Base-by-base conservation (phyloP, 2,797 vertebrate genomes). In the Tenualosa thibaudeaui region DNA sequence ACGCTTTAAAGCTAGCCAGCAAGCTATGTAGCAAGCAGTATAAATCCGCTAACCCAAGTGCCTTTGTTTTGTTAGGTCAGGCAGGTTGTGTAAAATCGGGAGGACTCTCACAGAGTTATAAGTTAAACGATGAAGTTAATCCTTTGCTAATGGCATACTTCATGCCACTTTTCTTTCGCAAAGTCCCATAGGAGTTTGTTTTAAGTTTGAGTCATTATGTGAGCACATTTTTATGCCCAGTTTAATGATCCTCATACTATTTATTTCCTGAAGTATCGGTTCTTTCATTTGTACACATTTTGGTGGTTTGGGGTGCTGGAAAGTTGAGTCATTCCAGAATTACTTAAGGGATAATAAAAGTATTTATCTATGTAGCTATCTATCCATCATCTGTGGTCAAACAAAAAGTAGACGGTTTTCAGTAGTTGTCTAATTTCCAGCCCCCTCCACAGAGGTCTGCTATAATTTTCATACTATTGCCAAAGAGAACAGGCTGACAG, bases 1-100 rank as follows among this genome's bases (percentile, higher is more conserved):
- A 78, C 71, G 71, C 71, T 19, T 43, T 8, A 46, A 7, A 15
- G 71, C 40, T 78, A 78, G 83, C 46, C 53, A 84, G 19, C 83
- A 75, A 19, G 83, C 46, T 71, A 84, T 75, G 56, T 78, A 78
- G 26, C 58, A 49, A 50, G 83, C 71, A 46, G 43, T 78, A 24
- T 40, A 78, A 78, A 78, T 78, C 71, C 71, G 71, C 81, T 81
- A 68, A 83, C 65, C 81, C 68, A 24, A 85, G 19, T 58, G 31
- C 40, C 81, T 86, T 86, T 83, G 82, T 86, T 84, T 83, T 82
- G 75, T 84, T 24, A 81, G 82, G 82, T 86, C 83, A 83, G 54
- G 53, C 82, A 31, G 43, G 75, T 37, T 81, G 43, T 49, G 71
- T 46, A 46, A 78, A 78, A 46, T 46, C 71, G 15, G 5, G 15